phyloP scores from a whole-genome alignment of 2,113 vertebrate genomes.

The Heliornis fulica region DNA sequence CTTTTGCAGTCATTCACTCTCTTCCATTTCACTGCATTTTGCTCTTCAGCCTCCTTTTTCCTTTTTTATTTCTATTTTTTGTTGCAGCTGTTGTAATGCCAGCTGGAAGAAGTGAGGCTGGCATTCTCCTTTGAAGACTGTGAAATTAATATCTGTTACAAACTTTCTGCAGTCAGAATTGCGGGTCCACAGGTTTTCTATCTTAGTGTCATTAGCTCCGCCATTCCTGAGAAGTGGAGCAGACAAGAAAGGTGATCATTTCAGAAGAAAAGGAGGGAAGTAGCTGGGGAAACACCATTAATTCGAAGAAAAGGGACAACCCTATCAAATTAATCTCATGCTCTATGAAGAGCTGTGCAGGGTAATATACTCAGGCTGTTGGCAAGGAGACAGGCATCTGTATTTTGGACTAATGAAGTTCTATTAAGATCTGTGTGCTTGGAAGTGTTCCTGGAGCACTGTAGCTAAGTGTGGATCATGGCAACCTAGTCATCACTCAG shows the following conservation, averaged over 20 bases:
- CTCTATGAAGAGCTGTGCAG: neutral
- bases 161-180: neutral
- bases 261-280: neutral
- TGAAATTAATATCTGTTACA: neutral
- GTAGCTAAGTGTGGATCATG: neutral
- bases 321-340: neutral
- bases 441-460: slow-evolving; percentile 36
- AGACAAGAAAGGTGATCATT: neutral
- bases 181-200: neutral
- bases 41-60: neutral
- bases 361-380: slow-evolving; percentile 18
- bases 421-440: slow-evolving; percentile 40
- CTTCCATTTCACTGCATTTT: neutral
- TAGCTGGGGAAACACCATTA: neutral
- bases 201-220: neutral
- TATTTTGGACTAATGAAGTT: slow-evolving; percentile 52
- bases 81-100: neutral
- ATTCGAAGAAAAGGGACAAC: neutral
- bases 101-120: neutral
- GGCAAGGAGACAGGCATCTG: slow-evolving; percentile 33
- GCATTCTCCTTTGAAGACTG: neutral
- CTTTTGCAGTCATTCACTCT: neutral
- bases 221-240: neutral
- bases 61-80: neutral
- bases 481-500: neutral